Evolutionary conservation across 1,140 invertebrate species (phyloP).

Genomic region (Drosophila varians): DNA sequence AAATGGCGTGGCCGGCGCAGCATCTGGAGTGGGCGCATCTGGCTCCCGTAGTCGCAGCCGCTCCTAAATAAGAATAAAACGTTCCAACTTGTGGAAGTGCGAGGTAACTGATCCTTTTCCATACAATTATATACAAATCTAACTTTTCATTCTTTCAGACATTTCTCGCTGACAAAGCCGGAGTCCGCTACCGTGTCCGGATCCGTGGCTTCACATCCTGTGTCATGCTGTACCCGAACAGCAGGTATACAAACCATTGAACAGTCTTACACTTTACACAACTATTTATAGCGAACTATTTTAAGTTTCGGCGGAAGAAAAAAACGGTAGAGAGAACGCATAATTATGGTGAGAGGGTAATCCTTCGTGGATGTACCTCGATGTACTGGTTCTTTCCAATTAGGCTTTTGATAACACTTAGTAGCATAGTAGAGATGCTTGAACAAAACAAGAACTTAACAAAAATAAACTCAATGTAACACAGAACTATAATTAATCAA

Average conservation of each 20-base stretch:
- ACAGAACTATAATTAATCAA: conserved; percentile 19
- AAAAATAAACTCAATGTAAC: conserved; percentile 44
- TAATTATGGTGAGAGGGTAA: conserved; percentile 27
- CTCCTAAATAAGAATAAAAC: conserved; percentile 54
- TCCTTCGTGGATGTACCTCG: conserved; percentile 2
- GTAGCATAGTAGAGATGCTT: conserved; percentile 38
- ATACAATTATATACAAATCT: too few species aligned
- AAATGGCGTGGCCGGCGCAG: conserved; percentile 54
- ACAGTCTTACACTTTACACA: conserved; percentile 61
- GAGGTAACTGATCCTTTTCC: too few species aligned
- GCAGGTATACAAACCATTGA: conserved; percentile 73
- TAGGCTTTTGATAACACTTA: conserved; percentile 43
- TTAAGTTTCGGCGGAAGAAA: conserved; percentile 61
- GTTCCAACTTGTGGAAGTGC: conserved; percentile 54
- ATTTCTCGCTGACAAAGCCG: conserved; percentile 47
- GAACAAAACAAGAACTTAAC: conserved; percentile 37
- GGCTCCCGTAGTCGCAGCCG: conserved; percentile 76
- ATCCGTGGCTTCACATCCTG: conserved; percentile 37
- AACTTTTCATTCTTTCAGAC: conserved; percentile 17
- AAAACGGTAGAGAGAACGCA: conserved; percentile 47
- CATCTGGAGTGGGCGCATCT: conserved; percentile 26
- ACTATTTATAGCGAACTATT: conserved; percentile 74
- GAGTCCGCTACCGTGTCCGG: conserved; percentile 17
- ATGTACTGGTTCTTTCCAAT: conserved; percentile 27
- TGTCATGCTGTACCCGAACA: conserved; percentile 76